Evolutionary conservation across 2,797 vertebrate species (phyloP), one percentile per base, ranked within the genome.

Genomic region (Bucorvus abyssinicus): DNA sequence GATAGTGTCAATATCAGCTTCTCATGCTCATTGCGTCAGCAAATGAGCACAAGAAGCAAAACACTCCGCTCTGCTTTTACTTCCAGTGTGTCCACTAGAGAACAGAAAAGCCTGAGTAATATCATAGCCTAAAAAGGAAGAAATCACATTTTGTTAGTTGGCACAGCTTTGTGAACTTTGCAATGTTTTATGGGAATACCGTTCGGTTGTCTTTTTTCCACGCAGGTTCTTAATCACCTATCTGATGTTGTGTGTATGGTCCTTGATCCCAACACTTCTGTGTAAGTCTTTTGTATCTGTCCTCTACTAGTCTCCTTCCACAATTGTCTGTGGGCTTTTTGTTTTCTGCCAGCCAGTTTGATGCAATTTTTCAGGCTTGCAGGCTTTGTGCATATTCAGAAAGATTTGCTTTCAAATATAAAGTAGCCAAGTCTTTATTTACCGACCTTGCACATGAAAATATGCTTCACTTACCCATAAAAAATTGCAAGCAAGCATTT

Each of bases 341-440:
- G 38, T 92, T 96, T 77, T 64, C 32, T 80, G 45, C 75, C 17
- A 26, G 19, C 22, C 21, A n/a, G 32, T 80, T 85, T 61, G 16
- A 61, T 95, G 50, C 57, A 92, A 7, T 91, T 93, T 90, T 91
- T 92, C 82, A 95, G 79, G 26, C 56, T 87, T 84, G 80, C 64
- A 87, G 73, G 49, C 76, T 95, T 92, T 94, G 61, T 93, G 71
- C 45, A 65, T 40, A 47, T 84, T 93, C 76, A 90, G 90, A 92
- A 93, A 94, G 75, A 85, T 94, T 92, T 89, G 52, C 34, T 77
- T 32, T 94, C 75, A 89, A 83, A 92, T 93, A 93, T 87, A 69
- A 91, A 68, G 61, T 49, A 91, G 47, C 55, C 45, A 81, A 92
- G 61, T 65, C 69, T 92, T 80, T 91, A 89, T 68, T 91, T 90